Evolutionary conservation across 2,113 vertebrate species (phyloP).

Genomic region (Lethenteron reissneri): DNA sequence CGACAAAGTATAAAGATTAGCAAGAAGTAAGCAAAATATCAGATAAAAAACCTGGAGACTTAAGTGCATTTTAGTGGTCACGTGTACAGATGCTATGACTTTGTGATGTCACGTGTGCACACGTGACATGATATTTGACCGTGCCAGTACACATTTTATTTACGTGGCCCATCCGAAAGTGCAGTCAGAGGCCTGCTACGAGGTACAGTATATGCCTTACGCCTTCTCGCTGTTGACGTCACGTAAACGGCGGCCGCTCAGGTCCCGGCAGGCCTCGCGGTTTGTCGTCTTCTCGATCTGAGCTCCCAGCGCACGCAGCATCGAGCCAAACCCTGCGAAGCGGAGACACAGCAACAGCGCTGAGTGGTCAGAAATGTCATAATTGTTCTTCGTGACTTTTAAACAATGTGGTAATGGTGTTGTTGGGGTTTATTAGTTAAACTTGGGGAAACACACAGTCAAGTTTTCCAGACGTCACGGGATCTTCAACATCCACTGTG

Average conservation of each 20-base stretch:
- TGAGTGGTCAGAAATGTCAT: neutral
- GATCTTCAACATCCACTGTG: neutral
- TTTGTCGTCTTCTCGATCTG: slow-evolving; percentile 98
- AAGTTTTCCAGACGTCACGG: neutral
- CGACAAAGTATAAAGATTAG: too few species aligned
- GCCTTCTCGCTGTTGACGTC: slow-evolving; percentile 96
- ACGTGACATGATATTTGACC: too few species aligned
- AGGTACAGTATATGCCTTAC: slow-evolving; percentile 23
- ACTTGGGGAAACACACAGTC: neutral
- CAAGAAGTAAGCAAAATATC: too few species aligned
- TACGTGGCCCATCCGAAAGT: neutral
- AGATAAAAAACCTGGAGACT: too few species aligned
- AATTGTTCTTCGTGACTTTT: neutral
- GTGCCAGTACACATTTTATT: neutral
- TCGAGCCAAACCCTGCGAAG: slow-evolving; percentile 66
- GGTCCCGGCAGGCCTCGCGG: slow-evolving; percentile 71
- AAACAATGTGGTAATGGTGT: neutral
- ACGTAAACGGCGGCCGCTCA: slow-evolving; percentile 67
- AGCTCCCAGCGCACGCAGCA: slow-evolving; percentile 80
- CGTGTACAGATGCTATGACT: too few species aligned
- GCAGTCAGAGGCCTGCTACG: too few species aligned
- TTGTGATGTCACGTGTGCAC: too few species aligned
- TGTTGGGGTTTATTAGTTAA: neutral
- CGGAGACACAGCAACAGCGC: neutral
- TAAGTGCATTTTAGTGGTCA: too few species aligned